Base-by-base conservation (phyloP, 2,113 vertebrate species). In the Capreolus pygargus region DNA sequence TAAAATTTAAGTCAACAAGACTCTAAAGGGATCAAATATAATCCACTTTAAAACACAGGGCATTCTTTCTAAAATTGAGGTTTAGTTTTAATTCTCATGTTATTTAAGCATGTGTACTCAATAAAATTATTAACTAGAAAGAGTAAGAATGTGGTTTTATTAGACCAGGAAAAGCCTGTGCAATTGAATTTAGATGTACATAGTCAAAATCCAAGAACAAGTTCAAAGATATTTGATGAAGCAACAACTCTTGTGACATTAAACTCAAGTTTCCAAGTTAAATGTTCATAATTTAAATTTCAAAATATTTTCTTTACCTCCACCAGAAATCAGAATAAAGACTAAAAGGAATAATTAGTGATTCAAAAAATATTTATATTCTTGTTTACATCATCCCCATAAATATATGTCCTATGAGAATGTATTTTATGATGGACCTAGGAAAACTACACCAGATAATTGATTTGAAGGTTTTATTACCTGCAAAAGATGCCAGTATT, bases 51-150 rank as follows among this genome's bases (percentile, higher is more conserved):
- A 97, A 96, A 95, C 78, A 95, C 21, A 87, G 45, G 52, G 82
- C 96, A 92, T 96, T 95, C 86, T 85, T 86, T 58, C 60, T 74
- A 58, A 96, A 97, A 96, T 57, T 76, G 90, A 96, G 47, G 92
- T 89, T 98, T 96, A 95, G 7, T 93, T 96, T 95, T 97, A 97
- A 97, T 92, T 78, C 55, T 30, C 58, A 45, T 92, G 58, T 60
- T 90, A 97, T 97, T 98, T 98, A 86, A 96, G 86, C 61, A 96
- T 92, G 74, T 95, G 64, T 50, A 85, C 92, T 97, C 86, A 96
- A 85, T 93, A 85, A 96, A 93, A 84, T 96, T 91, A 91, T 94
- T 95, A 83, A 94, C 57, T 78, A 86, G 57, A 91, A 96, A 94
- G 25, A 43, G 6, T 84, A 89, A 33, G 39, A 45, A 11, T 83